Base-by-base conservation (phyloP, 2,113 vertebrate genomes). In the Desmodus rotundus region DNA sequence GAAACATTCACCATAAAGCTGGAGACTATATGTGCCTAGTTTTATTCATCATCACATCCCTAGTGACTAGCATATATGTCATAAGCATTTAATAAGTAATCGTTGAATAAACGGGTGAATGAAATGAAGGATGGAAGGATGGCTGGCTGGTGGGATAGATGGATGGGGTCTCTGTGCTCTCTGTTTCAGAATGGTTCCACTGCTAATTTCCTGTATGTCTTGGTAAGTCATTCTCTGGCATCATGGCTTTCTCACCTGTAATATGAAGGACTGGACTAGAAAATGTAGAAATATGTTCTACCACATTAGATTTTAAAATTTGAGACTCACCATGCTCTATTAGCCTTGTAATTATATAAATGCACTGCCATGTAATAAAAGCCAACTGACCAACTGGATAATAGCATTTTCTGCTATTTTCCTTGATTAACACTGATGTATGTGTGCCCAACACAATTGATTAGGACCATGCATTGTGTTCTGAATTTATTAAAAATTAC, bases 401-500 rank as follows among this genome's bases (percentile, higher is more conserved):
- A 83, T 52, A 80, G 2, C 9, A 47, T 82, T 28, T 78, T 80
- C 13, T n/a, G 50, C 17, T 94, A 43, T 89, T 89, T 94, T 89
- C 94, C 43, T 5, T 20, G 19, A 91, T 65, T 92, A 28, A 28
- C 17, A 74, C 4, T 36, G 47, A 88, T 43, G 10, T 13, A 13
- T 20, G 16, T 19, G 36, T 56, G 31, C 2, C 43, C 4, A 36
- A 68, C 14, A 68, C 1, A 31, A 28, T 78, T 95, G 70, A 72
- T 86, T 89, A 91, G 9, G 50, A 43, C 7, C 22, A 50, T n/a
- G 12, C 52, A 50, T 80, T 86, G 41, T 81, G 78, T 83, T 89
- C 52, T 89, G 52, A 84, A 93, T 80, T 90, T 84, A 63, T 22
- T 61, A 84, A 89, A 92, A 92, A 36, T 92, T 87, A 80, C 24